Evolutionary conservation across 53 echinoderm and acorn worm genomes (phyloP), one percentile per base, ranked within the genome.

Genomic region (Pentamera pediparva): DNA sequence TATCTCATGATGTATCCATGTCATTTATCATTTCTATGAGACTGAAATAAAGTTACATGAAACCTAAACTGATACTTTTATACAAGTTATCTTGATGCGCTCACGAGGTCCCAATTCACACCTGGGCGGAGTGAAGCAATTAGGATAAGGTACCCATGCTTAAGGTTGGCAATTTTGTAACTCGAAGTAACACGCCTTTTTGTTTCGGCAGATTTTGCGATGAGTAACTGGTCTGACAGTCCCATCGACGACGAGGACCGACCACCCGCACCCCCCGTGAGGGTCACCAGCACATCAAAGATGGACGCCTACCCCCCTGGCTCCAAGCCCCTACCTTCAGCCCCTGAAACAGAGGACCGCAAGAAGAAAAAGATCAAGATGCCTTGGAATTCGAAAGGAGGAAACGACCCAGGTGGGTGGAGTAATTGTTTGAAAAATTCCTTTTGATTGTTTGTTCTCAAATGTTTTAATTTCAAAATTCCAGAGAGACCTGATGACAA

Each of bases 251-350:
- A 63, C 63, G 90, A 83, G 21, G 83, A 82, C 19, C 57, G 76
- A 62, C 89, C 89, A 28, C 90, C 90, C 36, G 90, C 90, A 18
- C 90, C 90, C 37, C 90, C 90, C 1, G 57, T 90, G 69, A 78
- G 90, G 20, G 82, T 79, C 60, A 86, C 90, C 22, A 90, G 90
- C 36, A 86, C 79, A 25, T 69, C 79, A 28, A 79, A 83, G 40
- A 71, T 85, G 37, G 76, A 86, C 25, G 64, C 59, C 3, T 71
- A 74, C 45, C 39, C 74, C 51, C 80, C 80, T 3, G 81, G 78
- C 32, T 86, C 85, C 30, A 89, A 90, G 45, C 90, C 90, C 6
- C 79, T 90, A 5, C 90, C 90, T 4, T 82, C 56, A 49, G 86
- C 90, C 30, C 90, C 90, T 3, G 81, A 41, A 55, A 83, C 82